These are phyloP conservation scores for Sebastes nivosus DNA, from an alignment of 2,797 vertebrate species.

Conservation along the genomic window DNA sequence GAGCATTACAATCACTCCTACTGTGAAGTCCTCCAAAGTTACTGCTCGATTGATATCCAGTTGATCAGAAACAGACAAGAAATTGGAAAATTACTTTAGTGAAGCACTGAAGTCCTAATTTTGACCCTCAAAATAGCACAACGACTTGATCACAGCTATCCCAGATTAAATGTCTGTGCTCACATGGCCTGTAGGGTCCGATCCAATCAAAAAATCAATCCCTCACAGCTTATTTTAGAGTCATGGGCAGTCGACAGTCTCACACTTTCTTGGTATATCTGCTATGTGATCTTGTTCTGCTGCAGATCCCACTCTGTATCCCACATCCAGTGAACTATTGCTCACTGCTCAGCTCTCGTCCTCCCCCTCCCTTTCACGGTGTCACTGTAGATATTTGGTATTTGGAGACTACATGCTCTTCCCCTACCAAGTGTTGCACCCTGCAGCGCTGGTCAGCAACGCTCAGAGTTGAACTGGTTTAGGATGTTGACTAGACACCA, in stretches of 20 bases:
- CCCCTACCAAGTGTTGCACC: conserved; percentile 56
- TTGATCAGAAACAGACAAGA: conserved; percentile 29
- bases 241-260: conserved; percentile 38
- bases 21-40: conserved; percentile 31
- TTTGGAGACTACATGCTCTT: conserved; percentile 72
- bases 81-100: conserved; percentile 22
- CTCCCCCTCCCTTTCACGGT: conserved; percentile 72
- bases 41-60: conserved; percentile 30
- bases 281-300: conserved; percentile 76
- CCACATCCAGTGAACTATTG: conserved; percentile 76
- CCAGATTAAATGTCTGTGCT: conserved; percentile 40
- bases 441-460: conserved; percentile 24
- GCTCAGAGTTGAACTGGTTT: background rate
- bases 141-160: conserved; percentile 14
- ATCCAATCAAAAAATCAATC: conserved; percentile 51
- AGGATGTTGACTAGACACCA: background rate
- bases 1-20: conserved; percentile 41
- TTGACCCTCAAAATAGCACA: conserved; percentile 30
- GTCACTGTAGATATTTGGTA: conserved; percentile 82
- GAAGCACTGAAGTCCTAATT: conserved; percentile 26
- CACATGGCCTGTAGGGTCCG: conserved; percentile 32
- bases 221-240: conserved; percentile 52
- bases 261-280: conserved; percentile 67
- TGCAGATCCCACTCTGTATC: conserved; percentile 76
- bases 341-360: conserved; percentile 75